A percentile compares a stretch with the other conserved stretches of the same genome.
These are phyloP conservation scores for Meleagris gallopavo DNA, from an alignment of 2,113 vertebrate species.

Conservation along the genomic window DNA sequence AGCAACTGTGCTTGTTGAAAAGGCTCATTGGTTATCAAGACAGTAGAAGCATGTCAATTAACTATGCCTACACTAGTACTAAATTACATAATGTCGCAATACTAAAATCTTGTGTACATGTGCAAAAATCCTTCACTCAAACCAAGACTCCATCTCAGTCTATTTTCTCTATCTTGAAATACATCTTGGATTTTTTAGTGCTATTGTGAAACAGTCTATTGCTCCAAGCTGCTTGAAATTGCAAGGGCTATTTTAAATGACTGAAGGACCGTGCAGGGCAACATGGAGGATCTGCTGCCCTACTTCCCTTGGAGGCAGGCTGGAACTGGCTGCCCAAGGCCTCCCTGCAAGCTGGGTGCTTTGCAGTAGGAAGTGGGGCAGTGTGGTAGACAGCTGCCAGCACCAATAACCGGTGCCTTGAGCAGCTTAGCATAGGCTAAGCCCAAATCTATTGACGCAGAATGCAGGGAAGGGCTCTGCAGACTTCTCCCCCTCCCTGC, in stretches of 20 bases:
- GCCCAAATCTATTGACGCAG: slow-evolving; percentile 80
- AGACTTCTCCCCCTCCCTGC: slow-evolving; percentile 70
- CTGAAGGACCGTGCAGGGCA: not conserved
- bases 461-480: slow-evolving; percentile 61
- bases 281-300: not conserved
- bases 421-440: slow-evolving; percentile 79
- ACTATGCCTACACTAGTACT: not conserved
- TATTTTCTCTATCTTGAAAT: not conserved
- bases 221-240: not conserved
- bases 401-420: slow-evolving; percentile 49
- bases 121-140: not conserved
- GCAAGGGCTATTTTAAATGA: not conserved
- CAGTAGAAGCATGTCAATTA: not conserved
- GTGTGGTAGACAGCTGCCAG: slow-evolving; percentile 63
- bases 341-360: not conserved
- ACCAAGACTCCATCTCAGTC: not conserved
- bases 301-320: not conserved
- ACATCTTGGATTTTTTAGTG: not conserved
- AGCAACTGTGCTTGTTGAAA: not conserved
- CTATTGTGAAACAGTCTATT: not conserved
- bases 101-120: not conserved
- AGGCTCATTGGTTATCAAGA: not conserved
- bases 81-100: not conserved
- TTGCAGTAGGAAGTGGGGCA: slow-evolving; percentile 46
- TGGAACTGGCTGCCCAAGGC: not conserved